A percentile compares a stretch with the other conserved stretches of the same genome.
Evolutionary conservation across 2,113 vertebrate species (phyloP).

Genomic region (Psophia crepitans): DNA sequence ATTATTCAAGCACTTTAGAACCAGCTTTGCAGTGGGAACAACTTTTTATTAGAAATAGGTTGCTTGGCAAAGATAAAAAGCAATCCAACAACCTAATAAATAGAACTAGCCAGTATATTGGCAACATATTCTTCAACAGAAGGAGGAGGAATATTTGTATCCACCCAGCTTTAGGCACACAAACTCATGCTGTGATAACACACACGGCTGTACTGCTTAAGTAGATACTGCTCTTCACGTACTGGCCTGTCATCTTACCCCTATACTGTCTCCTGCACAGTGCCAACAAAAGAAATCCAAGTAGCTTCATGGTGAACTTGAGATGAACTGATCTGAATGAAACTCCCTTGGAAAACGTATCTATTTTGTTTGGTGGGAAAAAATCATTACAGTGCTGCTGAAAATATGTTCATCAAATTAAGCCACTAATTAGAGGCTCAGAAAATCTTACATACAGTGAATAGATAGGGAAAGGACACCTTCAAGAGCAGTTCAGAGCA

Average conservation of each 20-base stretch:
- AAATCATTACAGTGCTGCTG: neutral
- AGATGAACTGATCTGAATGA: neutral
- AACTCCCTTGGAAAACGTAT: neutral
- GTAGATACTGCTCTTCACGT: neutral
- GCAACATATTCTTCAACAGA: neutral
- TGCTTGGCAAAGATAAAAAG: neutral
- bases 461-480: neutral
- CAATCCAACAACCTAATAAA: neutral
- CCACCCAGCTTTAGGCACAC: neutral
- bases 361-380: neutral
- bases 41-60: neutral
- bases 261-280: neutral
- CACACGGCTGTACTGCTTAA: neutral
- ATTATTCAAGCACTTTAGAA: neutral
- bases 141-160: neutral
- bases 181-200: neutral
- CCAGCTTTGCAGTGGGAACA: neutral
- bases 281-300: neutral
- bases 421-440: neutral
- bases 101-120: neutral
- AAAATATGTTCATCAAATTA: neutral
- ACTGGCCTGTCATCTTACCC: neutral
- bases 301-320: neutral
- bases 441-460: neutral
- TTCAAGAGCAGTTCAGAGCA: neutral